Evolutionary conservation across 2,113 vertebrate species (phyloP).

Genomic region (Atractosteus spatula): DNA sequence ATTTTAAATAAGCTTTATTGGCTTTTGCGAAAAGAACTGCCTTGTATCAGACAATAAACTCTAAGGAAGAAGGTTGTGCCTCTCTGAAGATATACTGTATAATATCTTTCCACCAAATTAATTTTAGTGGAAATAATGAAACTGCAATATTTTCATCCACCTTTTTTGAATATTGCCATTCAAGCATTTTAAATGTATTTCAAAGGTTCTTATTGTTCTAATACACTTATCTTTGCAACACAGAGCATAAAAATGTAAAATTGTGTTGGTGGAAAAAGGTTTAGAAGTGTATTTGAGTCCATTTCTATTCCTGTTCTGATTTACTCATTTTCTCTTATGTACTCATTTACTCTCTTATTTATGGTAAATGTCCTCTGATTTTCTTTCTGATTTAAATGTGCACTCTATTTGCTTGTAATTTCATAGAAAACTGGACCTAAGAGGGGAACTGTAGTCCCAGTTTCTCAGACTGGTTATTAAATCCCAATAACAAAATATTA

Average conservation of each 20-base stretch:
- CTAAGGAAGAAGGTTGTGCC: not conserved
- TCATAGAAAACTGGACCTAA: too few relatives aligned
- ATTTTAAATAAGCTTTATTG: constrained; percentile 25
- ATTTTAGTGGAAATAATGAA: not conserved
- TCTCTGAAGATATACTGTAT: not conserved
- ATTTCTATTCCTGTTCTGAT: too few relatives aligned
- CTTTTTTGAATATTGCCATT: not conserved
- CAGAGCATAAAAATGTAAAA: not conserved
- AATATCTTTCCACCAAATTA: not conserved
- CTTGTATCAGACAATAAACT: not conserved
- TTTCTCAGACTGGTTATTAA: too few relatives aligned
- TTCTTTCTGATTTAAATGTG: too few relatives aligned
- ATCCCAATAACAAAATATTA: too few relatives aligned
- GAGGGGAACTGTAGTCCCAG: too few relatives aligned
- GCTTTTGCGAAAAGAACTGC: constrained; percentile 13
- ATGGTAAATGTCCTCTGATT: too few relatives aligned
- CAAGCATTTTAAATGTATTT: not conserved
- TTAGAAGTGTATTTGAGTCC: too few relatives aligned
- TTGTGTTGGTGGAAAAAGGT: too few relatives aligned
- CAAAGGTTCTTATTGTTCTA: not conserved
- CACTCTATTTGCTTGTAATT: too few relatives aligned
- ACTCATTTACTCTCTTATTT: too few relatives aligned
- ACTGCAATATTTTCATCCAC: not conserved
- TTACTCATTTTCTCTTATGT: too few relatives aligned
- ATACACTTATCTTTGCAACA: not conserved